Percentiles rank a stretch among this genome's conserved stretches.
phyloP scores from a whole-genome alignment of 2,888 invertebrate genomes.

The Hybos culiciformis region DNA sequence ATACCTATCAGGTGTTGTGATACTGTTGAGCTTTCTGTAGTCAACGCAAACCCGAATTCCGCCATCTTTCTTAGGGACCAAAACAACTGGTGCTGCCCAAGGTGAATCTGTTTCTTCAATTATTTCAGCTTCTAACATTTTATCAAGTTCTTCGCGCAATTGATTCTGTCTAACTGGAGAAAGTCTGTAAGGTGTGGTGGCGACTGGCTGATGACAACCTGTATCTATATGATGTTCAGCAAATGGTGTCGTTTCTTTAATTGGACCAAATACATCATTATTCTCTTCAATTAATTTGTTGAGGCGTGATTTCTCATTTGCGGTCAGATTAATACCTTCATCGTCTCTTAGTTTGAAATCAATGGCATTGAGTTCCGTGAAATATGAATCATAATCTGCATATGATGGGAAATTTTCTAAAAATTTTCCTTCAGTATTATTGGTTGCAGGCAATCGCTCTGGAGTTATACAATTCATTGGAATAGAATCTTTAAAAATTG shows the following conservation, averaged over 20 bases:
- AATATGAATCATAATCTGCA: too few relatives aligned
- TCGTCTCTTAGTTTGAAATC: neutral
- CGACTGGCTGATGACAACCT: constrained; percentile 16
- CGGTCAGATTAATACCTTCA: neutral
- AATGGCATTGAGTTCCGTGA: neutral
- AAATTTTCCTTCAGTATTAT: too few relatives aligned
- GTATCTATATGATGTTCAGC: constrained; percentile 1
- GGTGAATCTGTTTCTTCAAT: constrained; percentile 7
- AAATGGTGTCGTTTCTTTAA: neutral
- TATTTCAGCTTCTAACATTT: constrained; percentile 13
- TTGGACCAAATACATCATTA: neutral
- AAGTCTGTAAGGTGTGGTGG: constrained; percentile 23
- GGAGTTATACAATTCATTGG: too few relatives aligned
- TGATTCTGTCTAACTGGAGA: constrained; percentile 15
- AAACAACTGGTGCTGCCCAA: constrained; percentile 6
- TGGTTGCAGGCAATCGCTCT: too few relatives aligned
- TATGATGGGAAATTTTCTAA: too few relatives aligned
- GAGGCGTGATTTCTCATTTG: neutral
- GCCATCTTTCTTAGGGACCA: constrained; percentile 19
- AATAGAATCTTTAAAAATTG: too few relatives aligned
- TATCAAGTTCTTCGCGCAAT: constrained; percentile 4
- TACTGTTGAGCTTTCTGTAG: constrained; percentile 6
- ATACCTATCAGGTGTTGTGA: constrained; percentile 7
- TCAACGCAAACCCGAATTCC: constrained; percentile 11
- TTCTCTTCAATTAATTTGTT: neutral